Evolutionary conservation across 2,888 invertebrate species (phyloP).

Genomic region (Volucella bombylans): DNA sequence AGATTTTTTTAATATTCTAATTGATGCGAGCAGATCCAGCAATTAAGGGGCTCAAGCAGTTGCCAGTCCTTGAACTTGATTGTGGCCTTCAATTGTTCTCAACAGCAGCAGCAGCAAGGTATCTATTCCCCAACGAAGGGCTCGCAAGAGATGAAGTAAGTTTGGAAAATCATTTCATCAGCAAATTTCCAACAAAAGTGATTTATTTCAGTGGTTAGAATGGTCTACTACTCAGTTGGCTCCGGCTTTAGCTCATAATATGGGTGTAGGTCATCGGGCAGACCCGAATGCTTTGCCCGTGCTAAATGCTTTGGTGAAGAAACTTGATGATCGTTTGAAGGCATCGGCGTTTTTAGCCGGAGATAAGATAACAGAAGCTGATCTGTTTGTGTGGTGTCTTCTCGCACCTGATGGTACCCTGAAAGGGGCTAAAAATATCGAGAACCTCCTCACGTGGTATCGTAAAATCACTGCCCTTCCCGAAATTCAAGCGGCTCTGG

Average conservation of each 20-base stretch:
- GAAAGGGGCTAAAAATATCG: conserved; percentile 84
- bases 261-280: conserved; percentile 83
- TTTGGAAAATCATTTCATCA: conserved; percentile 51
- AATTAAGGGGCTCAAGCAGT: conserved; percentile 84
- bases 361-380: conserved; percentile 86
- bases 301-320: conserved; percentile 84
- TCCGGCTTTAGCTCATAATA: conserved; percentile 84
- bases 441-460: conserved; percentile 86
- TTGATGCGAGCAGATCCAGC: conserved; percentile 81
- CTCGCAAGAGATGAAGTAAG: conserved; percentile 81
- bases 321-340: conserved; percentile 84
- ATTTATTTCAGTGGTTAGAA: conserved; percentile 85
- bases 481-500: conserved; percentile 84
- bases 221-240: conserved; percentile 86
- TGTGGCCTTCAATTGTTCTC: conserved; percentile 87
- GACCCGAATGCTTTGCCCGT: conserved; percentile 85
- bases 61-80: conserved; percentile 87
- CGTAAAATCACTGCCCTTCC: conserved; percentile 84
- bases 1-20: neutral
- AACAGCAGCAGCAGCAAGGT: conserved; percentile 87
- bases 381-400: conserved; percentile 89
- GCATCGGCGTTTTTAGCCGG: conserved; percentile 85
- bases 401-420: conserved; percentile 87
- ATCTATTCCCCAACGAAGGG: conserved; percentile 84
- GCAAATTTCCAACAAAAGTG: conserved; percentile 22